Conservation (phyloP, 2,888 invertebrate species). For the Drosophila mettleri region DNA sequence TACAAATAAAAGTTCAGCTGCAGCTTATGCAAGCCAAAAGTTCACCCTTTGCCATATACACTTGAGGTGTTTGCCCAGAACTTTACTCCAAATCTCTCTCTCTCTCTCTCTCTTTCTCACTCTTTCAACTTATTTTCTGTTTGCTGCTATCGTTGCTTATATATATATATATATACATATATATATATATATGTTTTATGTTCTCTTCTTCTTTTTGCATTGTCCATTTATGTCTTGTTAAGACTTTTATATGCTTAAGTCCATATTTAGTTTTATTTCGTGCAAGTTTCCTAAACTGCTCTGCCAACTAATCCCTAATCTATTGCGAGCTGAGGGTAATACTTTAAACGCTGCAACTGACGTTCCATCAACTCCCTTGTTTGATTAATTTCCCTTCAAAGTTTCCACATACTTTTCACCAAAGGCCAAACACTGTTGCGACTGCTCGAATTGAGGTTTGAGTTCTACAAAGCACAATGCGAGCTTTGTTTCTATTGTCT, state of each 20-base stretch:
- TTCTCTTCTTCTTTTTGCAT: constrained; percentile 7
- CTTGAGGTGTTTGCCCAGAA: constrained; percentile 72
- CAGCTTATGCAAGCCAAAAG: constrained; percentile 55
- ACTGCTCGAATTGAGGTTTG: not conserved
- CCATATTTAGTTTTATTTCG: constrained; percentile 68
- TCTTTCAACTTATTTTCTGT: constrained; percentile 20
- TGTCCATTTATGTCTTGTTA: constrained; percentile 79
- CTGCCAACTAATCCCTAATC: constrained; percentile 60
- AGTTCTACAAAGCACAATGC: too few species aligned
- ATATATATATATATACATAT: not conserved
- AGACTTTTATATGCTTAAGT: constrained; percentile 76
- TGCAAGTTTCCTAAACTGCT: constrained; percentile 63
- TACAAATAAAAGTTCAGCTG: constrained; percentile 73
- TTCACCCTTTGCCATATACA: constrained; percentile 46
- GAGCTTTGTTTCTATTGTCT: too few species aligned
- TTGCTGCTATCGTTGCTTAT: constrained; percentile 48
- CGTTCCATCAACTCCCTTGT: constrained; percentile 22
- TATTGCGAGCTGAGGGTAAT: constrained; percentile 32
- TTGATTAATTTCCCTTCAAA: constrained; percentile 34
- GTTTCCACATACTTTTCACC: constrained; percentile 6
- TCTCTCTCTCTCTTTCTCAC: not conserved
- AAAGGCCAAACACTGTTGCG: not conserved
- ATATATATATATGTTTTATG: constrained; percentile 4
- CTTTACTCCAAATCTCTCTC: constrained; percentile 32
- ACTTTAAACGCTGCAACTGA: constrained; percentile 36